phyloP scores from a whole-genome alignment of 2,888 invertebrate species.

The Tiliacea aurago region DNA sequence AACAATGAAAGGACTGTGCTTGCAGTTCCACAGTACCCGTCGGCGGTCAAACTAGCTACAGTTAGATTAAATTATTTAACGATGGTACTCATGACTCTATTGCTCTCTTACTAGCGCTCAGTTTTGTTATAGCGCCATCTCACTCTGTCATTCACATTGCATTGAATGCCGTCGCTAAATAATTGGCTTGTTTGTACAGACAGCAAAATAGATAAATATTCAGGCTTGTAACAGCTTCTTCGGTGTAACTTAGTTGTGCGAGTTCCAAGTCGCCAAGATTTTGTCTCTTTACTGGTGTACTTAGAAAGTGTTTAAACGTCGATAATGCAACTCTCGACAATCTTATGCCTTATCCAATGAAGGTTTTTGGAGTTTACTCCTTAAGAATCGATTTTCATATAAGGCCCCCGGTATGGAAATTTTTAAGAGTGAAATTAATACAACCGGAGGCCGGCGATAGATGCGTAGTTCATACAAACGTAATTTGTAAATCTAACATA shows the following conservation, averaged over 20 bases:
- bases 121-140: constrained; percentile 13
- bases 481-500: too few relatives aligned
- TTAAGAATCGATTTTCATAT: too few relatives aligned
- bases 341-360: not conserved
- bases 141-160: constrained; percentile 3
- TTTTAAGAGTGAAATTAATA: too few relatives aligned
- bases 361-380: too few relatives aligned
- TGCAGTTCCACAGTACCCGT: constrained; percentile 15
- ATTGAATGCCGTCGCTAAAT: constrained; percentile 43
- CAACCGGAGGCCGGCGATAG: too few relatives aligned
- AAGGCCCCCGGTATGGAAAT: too few relatives aligned
- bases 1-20: not conserved
- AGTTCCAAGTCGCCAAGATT: not conserved
- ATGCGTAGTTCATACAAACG: too few relatives aligned
- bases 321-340: not conserved
- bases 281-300: not conserved
- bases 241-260: constrained; percentile 10
- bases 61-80: constrained; percentile 40
- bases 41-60: constrained; percentile 39
- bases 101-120: constrained; percentile 14
- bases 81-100: constrained; percentile 35
- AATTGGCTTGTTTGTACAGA: constrained; percentile 32
- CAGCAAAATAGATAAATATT: constrained; percentile 24
- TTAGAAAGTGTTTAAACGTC: not conserved
- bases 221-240: constrained; percentile 17